A percentile compares a stretch with the other conserved stretches of the same genome.
Conservation (phyloP, 1,140 invertebrate genomes). For the Anastatus disparis region DNA sequence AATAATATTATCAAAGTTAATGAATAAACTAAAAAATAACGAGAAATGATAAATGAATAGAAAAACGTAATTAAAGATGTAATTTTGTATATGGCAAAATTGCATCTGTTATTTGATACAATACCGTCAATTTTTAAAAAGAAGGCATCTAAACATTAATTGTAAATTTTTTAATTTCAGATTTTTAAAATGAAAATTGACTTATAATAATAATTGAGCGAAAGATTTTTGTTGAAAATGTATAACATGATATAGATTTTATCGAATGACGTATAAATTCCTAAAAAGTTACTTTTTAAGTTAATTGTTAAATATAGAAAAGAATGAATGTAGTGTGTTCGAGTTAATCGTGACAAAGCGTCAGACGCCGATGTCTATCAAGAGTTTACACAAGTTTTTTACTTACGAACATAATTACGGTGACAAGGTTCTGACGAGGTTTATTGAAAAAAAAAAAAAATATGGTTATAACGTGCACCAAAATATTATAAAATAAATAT, state of each 20-base stretch:
- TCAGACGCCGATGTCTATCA: conserved; percentile 34
- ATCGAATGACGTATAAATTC: conserved; percentile 14
- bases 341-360: conserved; percentile 33
- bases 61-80: not conserved
- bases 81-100: not conserved
- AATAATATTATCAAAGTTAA: conserved; percentile 53
- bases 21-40: conserved; percentile 42
- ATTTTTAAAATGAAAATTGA: conserved; percentile 2
- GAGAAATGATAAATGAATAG: conserved; percentile 3
- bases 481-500: conserved; percentile 37
- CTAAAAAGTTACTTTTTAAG: conserved; percentile 29
- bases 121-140: conserved; percentile 20
- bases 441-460: conserved; percentile 1
- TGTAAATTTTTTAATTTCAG: not conserved
- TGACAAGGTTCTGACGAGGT: conserved; percentile 25
- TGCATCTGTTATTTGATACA: conserved; percentile 9
- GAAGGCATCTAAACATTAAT: not conserved
- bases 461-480: conserved; percentile 35
- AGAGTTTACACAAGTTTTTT: conserved; percentile 40
- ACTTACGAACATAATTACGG: conserved; percentile 18
- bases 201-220: not conserved
- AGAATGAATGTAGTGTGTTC: conserved; percentile 31
- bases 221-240: conserved; percentile 8
- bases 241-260: conserved; percentile 36
- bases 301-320: conserved; percentile 38